A percentile compares a stretch with the other conserved stretches of the same genome.
These are phyloP conservation scores for Drosophila insularis DNA, from an alignment of 1,140 invertebrate genomes.

Conservation along the genomic window DNA sequence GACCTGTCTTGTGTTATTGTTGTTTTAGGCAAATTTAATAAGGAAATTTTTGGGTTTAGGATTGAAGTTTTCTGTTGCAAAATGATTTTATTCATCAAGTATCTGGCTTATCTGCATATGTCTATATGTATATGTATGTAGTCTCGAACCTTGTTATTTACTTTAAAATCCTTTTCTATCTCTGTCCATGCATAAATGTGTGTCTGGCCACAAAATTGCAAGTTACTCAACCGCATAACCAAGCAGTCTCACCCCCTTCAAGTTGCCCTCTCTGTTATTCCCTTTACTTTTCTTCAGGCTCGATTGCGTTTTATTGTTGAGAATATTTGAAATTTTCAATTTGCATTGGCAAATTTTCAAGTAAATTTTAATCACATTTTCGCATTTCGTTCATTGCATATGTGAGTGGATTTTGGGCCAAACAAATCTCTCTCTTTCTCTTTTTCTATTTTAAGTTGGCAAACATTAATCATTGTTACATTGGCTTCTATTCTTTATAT, in stretches of 20 bases:
- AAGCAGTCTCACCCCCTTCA: neutral
- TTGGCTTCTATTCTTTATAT: neutral
- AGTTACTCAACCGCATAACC: constrained; percentile 21
- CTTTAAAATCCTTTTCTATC: constrained; percentile 35
- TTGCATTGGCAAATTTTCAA: constrained; percentile 44
- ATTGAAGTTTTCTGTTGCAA: constrained; percentile 7
- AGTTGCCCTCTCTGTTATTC: neutral
- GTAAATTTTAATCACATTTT: constrained; percentile 69
- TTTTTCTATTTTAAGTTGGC: constrained; percentile 7
- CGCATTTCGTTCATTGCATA: constrained; percentile 13
- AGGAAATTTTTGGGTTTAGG: constrained; percentile 15
- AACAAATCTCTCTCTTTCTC: constrained; percentile 41
- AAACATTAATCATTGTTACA: constrained; percentile 64
- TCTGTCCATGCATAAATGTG: constrained; percentile 24
- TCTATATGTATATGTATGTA: neutral
- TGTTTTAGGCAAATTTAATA: constrained; percentile 29
- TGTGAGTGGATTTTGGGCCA: constrained; percentile 20
- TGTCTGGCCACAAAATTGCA: constrained; percentile 51
- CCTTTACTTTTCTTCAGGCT: constrained; percentile 20
- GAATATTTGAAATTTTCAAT: constrained; percentile 60
- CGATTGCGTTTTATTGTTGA: constrained; percentile 60
- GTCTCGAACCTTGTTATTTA: constrained; percentile 41
- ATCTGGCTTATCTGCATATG: constrained; percentile 41
- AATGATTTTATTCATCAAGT: constrained; percentile 40
- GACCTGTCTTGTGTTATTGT: neutral